Base-by-base conservation (phyloP, 2,113 vertebrate species). In the Boleophthalmus pectinirostris region DNA sequence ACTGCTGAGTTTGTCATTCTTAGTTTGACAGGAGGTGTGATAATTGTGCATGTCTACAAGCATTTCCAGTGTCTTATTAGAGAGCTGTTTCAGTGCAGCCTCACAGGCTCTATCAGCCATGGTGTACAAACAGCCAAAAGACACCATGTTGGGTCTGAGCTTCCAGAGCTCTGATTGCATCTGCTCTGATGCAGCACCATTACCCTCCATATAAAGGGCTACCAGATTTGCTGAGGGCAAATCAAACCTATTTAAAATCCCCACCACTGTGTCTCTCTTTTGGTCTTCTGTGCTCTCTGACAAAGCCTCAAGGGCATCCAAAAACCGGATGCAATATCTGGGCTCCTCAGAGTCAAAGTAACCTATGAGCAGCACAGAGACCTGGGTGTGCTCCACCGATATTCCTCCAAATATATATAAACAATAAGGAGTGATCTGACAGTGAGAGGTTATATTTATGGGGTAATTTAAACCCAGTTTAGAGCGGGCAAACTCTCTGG, bases 381-480 rank as follows among this genome's bases (percentile, higher is more conserved):
- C 74, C 0, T n/a, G 43, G 43, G 82, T 77, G 0, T 73, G 65
- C 56, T 70, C 81, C 16, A 88, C 72, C 0, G 83, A n/a, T 35
- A 88, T 74, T 6, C 86, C 84, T 63, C 75, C 84, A 46, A 91
- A 93, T 16, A 92, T 13, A 77, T 93, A 94, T 2, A 93, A 29
- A 65, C 90, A 91, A 79, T 92, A 94, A 0, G 93, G 93, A 14
- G 85, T 90, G 38, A 83, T 67, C n/a, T 75, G 77, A 68, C 90
- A 92, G 47, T 73, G 51, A 7, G 86, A 82, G 21, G 29, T 25
- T 1, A 93, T 82, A 70, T 92, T 78, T 29, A 78, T 63, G 45
- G 88, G 88, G 74, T 93, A 91, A 21, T 80, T 56, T 13, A 58
- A 47, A n/a, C 92, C 90, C 69, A 92, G 79, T 23, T 90, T 85